Conservation (phyloP, 2,797 vertebrate genomes). For the Coranthus polyacanthus region DNA sequence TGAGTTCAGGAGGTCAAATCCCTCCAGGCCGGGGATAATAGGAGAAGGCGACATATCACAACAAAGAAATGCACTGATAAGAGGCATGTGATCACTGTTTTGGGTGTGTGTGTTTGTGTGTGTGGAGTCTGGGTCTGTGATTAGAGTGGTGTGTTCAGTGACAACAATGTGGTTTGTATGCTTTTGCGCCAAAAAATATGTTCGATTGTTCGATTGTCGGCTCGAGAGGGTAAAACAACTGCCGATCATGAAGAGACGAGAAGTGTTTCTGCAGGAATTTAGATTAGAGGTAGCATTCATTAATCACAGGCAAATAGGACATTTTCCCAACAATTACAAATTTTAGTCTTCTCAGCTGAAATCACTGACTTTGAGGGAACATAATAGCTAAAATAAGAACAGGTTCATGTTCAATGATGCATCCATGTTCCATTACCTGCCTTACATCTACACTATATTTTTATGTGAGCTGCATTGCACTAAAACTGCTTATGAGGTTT, state of each 20-base stretch:
- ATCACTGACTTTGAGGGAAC: no score
- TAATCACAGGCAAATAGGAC: no score
- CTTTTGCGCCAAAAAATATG: neutral
- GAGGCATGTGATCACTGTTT: constrained; percentile 56
- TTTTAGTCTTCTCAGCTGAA: no score
- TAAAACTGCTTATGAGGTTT: no score
- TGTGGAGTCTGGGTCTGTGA: constrained; percentile 19
- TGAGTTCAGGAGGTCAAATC: constrained; percentile 67
- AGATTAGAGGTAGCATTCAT: no score
- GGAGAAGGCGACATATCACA: constrained; percentile 60
- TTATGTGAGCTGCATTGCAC: no score
- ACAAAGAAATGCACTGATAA: constrained; percentile 73
- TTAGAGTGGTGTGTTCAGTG: constrained; percentile 18
- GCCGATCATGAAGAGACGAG: neutral
- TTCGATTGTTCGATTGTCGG: rapidly evolving
- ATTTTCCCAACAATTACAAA: no score
- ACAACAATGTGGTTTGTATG: constrained; percentile 18
- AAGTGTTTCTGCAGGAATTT: no score
- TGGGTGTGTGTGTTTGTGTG: constrained; percentile 24
- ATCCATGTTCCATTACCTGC: no score
- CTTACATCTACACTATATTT: no score
- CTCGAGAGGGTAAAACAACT: neutral
- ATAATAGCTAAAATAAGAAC: no score
- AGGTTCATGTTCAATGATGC: no score
- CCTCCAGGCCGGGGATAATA: constrained; percentile 62